Evolutionary conservation across 2,113 vertebrate species (phyloP).

Genomic region (Pristiophorus japonicus): DNA sequence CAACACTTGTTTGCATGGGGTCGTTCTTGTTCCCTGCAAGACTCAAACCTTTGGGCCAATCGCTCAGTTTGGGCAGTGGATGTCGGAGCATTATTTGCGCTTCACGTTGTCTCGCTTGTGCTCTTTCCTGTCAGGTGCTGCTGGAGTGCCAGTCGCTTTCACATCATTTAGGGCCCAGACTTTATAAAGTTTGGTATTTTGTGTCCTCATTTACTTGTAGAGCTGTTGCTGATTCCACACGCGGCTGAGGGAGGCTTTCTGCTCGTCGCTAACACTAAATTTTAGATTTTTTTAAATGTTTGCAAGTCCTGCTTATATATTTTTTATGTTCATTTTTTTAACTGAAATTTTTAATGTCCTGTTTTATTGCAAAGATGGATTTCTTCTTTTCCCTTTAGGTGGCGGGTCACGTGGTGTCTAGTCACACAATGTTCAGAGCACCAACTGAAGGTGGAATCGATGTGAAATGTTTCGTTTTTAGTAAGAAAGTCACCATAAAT

Average conservation of each 20-base stretch:
- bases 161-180: no score
- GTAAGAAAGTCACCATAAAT: not conserved
- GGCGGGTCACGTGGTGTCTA: not conserved
- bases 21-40: slow-evolving; percentile 40
- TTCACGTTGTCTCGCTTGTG: no score
- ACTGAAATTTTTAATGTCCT: not conserved
- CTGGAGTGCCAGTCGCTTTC: no score
- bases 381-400: not conserved
- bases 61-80: not conserved
- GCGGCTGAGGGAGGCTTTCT: not conserved
- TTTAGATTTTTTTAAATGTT: not conserved
- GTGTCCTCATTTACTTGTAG: no score
- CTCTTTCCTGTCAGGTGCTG: no score
- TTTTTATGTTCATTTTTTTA: not conserved
- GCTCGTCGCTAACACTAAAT: not conserved
- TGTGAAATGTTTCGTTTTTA: not conserved
- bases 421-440: not conserved
- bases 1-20: not conserved
- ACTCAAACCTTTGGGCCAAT: slow-evolving; percentile 56
- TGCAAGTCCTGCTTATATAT: not conserved
- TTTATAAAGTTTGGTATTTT: no score
- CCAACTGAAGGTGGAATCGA: not conserved
- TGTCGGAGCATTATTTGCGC: no score
- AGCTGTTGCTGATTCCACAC: not conserved
- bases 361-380: not conserved